phyloP scores from a whole-genome alignment of 2,113 vertebrate species.

The Tragelaphus strepsiceros region DNA sequence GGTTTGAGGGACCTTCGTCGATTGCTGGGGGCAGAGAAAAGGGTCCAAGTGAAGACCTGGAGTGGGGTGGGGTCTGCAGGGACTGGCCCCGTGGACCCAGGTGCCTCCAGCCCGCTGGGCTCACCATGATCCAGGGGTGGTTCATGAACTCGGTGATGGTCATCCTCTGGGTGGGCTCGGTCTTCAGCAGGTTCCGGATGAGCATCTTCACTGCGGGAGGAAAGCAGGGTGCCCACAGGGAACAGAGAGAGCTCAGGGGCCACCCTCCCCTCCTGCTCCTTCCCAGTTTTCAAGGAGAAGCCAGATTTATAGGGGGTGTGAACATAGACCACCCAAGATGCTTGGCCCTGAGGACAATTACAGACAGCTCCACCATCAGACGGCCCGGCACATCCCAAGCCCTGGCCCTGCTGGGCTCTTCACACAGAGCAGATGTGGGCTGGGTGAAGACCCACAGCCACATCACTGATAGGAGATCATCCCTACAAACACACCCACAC shows the following conservation, averaged over 20 bases:
- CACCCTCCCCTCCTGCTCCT: neutral
- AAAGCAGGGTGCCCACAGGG: neutral
- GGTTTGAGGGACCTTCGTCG: constrained; percentile 96
- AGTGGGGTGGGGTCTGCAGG: neutral
- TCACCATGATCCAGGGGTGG: constrained; percentile 98
- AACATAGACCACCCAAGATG: neutral
- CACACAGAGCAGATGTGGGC: neutral
- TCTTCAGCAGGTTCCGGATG: constrained; percentile 95
- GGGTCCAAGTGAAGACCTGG: neutral
- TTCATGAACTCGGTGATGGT: constrained; percentile 99
- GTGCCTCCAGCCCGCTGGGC: neutral
- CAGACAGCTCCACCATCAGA: accelerated
- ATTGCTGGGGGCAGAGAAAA: constrained; percentile 83
- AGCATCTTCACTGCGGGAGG: constrained; percentile 90
- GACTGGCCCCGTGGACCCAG: accelerated
- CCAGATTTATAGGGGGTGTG: neutral
- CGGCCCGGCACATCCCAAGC: accelerated
- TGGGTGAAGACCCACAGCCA: neutral
- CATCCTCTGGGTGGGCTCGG: constrained; percentile 96
- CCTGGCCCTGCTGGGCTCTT: neutral
- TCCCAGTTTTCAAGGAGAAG: neutral
- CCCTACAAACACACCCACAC: neutral
- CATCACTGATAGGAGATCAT: neutral
- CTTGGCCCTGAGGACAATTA: neutral
- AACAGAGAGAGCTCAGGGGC: neutral